phyloP scores from a whole-genome alignment of 1,140 invertebrate genomes.

The Orchestia grillus region DNA sequence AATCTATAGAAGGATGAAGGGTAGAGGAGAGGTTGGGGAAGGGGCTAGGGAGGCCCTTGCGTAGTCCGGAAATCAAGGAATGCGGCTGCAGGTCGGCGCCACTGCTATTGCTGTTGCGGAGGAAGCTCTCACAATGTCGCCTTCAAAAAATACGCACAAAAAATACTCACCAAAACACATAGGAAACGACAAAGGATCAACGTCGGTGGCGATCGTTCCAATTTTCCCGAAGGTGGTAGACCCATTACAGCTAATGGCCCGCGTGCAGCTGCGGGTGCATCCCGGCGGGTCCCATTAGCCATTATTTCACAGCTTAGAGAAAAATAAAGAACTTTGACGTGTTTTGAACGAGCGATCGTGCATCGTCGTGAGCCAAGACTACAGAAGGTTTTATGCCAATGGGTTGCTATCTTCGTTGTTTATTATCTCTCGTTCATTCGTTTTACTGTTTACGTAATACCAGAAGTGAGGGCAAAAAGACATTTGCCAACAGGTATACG shows the following conservation, averaged over 20 bases:
- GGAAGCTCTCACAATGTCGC: conserved; percentile 28
- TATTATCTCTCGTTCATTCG: not conserved
- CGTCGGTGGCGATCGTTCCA: conserved; percentile 38
- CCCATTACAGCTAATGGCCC: conserved; percentile 19
- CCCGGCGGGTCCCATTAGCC: not conserved
- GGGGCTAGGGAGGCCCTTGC: not conserved
- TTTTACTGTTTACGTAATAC: not conserved
- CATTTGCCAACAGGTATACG: not conserved
- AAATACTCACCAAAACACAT: conserved; percentile 43
- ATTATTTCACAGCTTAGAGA: not conserved
- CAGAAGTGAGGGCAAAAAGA: not conserved
- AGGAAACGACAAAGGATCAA: conserved; percentile 37
- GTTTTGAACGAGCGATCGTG: not conserved
- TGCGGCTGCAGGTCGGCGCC: conserved; percentile 42
- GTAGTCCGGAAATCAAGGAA: conserved; percentile 52
- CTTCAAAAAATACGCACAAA: conserved; percentile 50
- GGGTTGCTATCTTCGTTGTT: not conserved
- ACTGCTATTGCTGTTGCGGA: conserved; percentile 25
- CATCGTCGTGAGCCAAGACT: not conserved
- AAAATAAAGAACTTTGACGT: not conserved
- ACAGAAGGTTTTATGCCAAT: not conserved
- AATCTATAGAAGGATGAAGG: not conserved
- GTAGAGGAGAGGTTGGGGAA: not conserved
- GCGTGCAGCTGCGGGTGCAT: conserved; percentile 24
- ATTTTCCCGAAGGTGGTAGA: conserved; percentile 11